phyloP scores from a whole-genome alignment of 2,888 invertebrate genomes.

The Hymenopus coronatus region DNA sequence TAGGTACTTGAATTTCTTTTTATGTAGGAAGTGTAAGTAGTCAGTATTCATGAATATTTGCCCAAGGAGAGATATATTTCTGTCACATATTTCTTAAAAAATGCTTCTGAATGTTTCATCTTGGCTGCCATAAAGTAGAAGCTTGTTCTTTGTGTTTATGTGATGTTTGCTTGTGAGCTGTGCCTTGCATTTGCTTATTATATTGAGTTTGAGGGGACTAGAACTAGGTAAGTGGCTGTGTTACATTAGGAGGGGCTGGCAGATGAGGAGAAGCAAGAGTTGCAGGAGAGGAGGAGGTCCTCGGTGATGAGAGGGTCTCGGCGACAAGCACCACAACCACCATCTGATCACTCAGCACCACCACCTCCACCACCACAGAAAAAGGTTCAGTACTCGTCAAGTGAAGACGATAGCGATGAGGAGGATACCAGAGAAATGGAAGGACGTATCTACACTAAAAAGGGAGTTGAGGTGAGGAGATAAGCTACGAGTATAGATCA shows the following conservation, averaged over 20 bases:
- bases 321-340: neutral
- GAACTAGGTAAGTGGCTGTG: neutral
- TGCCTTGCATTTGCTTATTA: neutral
- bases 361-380: constrained; percentile 12
- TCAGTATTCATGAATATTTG: too few relatives aligned
- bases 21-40: too few relatives aligned
- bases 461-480: constrained; percentile 65
- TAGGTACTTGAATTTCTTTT: too few relatives aligned
- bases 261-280: constrained; percentile 20
- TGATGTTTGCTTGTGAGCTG: neutral
- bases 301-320: neutral
- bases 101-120: neutral
- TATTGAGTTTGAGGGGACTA: neutral
- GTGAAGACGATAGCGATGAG: constrained; percentile 59
- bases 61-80: neutral
- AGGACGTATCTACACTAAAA: constrained; percentile 73
- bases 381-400: constrained; percentile 50
- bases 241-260: constrained; percentile 18
- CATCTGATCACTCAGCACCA: neutral
- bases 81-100: neutral
- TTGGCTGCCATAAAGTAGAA: neutral
- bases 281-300: constrained; percentile 12
- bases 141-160: neutral
- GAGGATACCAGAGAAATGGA: constrained; percentile 76
- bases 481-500: neutral